phyloP scores from a whole-genome alignment of 2,797 vertebrate species.

The Eospalax fontanierii region DNA sequence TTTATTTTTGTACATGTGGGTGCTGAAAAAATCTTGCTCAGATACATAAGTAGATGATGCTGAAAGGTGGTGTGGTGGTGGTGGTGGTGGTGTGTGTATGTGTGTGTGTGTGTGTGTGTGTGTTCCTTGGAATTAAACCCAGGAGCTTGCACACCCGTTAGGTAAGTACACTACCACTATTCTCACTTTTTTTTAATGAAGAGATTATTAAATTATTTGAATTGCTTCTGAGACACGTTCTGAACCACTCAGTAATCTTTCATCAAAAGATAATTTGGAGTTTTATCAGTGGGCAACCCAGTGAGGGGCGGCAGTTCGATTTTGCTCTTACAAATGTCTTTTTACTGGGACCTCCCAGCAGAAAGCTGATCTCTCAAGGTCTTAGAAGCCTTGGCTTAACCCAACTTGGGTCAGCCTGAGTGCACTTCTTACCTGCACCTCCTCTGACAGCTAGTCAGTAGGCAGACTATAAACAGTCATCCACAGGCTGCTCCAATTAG shows the following conservation, averaged over 20 bases:
- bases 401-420: not conserved
- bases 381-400: not conserved
- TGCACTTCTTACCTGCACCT: not conserved
- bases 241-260: not conserved
- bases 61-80: not conserved
- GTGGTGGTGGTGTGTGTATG: not conserved
- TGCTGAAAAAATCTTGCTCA: slow-evolving; percentile 11
- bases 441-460: not conserved
- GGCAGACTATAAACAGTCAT: not conserved
- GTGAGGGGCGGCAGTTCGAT: not conserved
- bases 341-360: not conserved
- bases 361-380: not conserved
- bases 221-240: not conserved
- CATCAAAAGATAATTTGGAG: slow-evolving; percentile 1
- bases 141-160: not conserved
- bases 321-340: not conserved
- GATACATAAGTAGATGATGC: not conserved
- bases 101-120: not conserved
- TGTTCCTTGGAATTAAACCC: not conserved
- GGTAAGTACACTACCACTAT: not conserved
- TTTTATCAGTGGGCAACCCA: not conserved
- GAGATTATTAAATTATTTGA: slow-evolving; percentile 1
- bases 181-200: not conserved
- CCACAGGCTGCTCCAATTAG: not conserved
- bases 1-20: not conserved